phyloP scores from a whole-genome alignment of 2,888 invertebrate species.

The Diarsia mendica region DNA sequence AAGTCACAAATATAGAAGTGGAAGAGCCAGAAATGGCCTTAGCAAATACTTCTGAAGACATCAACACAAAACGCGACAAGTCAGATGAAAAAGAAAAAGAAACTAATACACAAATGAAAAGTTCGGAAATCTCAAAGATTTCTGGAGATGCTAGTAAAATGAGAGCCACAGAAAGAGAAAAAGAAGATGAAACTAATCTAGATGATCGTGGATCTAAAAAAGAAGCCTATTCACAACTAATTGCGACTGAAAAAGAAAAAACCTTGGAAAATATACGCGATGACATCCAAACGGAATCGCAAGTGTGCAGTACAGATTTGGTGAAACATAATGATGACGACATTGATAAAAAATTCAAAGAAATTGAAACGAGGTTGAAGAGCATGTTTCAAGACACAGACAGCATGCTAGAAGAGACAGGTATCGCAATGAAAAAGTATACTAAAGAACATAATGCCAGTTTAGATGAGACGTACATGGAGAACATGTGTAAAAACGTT shows the following conservation, averaged over 20 bases:
- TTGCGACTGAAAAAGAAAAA: constrained; percentile 1
- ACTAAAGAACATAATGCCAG: background rate
- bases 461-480: background rate
- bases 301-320: background rate
- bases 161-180: background rate
- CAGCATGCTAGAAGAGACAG: constrained; percentile 2
- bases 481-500: constrained; percentile 15
- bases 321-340: background rate
- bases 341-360: constrained; percentile 37
- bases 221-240: background rate
- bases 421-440: background rate
- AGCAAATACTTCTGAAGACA: background rate
- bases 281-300: too few species aligned
- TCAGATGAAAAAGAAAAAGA: background rate
- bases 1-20: background rate
- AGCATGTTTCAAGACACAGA: constrained; percentile 20
- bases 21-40: background rate
- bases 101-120: background rate
- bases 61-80: background rate
- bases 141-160: background rate
- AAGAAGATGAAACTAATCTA: background rate
- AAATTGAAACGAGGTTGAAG: constrained; percentile 23
- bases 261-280: background rate
- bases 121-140: background rate
- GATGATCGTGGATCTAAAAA: background rate